Evolutionary conservation across 2,888 invertebrate species (phyloP).

Genomic region (Drosophila meridiana): DNA sequence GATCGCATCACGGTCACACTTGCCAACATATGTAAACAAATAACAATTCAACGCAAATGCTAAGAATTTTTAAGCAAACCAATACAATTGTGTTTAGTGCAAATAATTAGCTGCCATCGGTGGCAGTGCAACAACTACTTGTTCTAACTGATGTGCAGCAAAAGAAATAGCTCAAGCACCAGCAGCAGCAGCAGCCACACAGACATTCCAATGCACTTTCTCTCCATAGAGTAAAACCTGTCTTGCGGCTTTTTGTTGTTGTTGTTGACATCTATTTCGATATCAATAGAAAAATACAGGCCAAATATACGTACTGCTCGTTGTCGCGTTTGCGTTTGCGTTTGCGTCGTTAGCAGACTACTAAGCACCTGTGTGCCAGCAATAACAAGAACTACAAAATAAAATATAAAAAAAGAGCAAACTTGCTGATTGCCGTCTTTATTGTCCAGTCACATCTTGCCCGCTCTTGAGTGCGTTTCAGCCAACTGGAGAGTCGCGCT

Average conservation of each 20-base stretch:
- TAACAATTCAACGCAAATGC: conserved; percentile 9
- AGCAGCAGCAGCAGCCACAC: conserved; percentile 21
- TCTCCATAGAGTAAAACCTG: conserved; percentile 59
- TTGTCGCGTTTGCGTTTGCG: conserved; percentile 28
- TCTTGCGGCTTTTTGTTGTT: conserved; percentile 49
- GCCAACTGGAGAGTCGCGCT: conserved; percentile 13
- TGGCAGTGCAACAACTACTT: background rate
- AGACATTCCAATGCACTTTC: conserved; percentile 74
- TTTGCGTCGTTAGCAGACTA: conserved; percentile 56
- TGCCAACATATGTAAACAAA: conserved; percentile 49
- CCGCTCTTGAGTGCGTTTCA: conserved; percentile 62
- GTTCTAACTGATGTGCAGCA: conserved; percentile 13
- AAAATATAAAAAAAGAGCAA: conserved; percentile 19
- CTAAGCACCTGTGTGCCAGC: conserved; percentile 62
- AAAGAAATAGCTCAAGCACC: conserved; percentile 16
- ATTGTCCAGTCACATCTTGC: conserved; percentile 76
- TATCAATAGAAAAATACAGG: conserved; percentile 75
- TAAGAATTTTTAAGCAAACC: background rate
- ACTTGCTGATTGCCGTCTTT: conserved; percentile 61
- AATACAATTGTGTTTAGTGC: conserved; percentile 8
- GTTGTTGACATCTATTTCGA: conserved; percentile 73
- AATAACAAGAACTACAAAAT: conserved; percentile 39
- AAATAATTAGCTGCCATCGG: conserved; percentile 18
- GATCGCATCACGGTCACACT: conserved; percentile 32
- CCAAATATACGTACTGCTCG: conserved; percentile 47